Evolutionary conservation across 1,140 invertebrate genomes (phyloP).

Genomic region (Drepana arcuata): DNA sequence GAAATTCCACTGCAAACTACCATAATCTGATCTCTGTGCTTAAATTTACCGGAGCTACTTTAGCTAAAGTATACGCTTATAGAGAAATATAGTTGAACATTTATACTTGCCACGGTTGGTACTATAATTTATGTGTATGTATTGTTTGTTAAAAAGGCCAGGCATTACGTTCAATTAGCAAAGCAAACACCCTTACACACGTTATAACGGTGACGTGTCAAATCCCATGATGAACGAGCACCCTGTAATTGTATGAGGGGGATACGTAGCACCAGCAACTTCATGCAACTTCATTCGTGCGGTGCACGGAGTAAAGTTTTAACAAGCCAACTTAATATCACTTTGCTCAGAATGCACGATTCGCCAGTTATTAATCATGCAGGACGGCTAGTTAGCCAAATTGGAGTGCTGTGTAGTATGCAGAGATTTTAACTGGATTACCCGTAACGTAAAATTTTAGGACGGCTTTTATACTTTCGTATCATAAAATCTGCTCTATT

Average conservation of each 20-base stretch:
- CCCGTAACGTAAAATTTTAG: no score
- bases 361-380: conserved; percentile 68
- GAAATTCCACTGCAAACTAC: no score
- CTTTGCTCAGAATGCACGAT: conserved; percentile 61
- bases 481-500: neutral
- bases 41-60: no score
- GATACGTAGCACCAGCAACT: conserved; percentile 31
- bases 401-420: conserved; percentile 46
- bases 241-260: conserved; percentile 31
- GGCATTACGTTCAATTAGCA: conserved; percentile 7
- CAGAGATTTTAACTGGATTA: conserved; percentile 36
- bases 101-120: no score
- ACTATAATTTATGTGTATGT: no score
- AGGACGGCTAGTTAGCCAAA: conserved; percentile 64
- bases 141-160: neutral
- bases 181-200: conserved; percentile 5
- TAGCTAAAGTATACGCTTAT: no score
- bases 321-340: conserved; percentile 72
- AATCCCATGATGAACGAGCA: conserved; percentile 16
- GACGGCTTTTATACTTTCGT: neutral
- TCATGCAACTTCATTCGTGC: conserved; percentile 43
- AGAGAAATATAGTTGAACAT: no score
- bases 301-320: conserved; percentile 57
- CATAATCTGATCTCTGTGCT: no score
- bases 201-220: conserved; percentile 9